Base-by-base conservation (phyloP, 2,113 vertebrate genomes). In the Heterocephalus glaber region DNA sequence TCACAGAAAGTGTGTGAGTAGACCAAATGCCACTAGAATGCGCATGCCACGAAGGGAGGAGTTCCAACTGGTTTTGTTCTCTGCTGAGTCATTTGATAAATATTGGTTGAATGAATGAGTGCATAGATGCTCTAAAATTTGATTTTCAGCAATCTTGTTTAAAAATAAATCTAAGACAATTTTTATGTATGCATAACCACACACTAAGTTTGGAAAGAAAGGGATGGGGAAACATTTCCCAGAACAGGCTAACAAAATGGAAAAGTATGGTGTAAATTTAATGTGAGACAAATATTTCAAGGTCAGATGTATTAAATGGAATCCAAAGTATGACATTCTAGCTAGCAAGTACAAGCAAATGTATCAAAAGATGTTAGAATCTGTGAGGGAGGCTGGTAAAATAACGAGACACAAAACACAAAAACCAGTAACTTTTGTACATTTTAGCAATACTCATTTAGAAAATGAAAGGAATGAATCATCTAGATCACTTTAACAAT, bases 111-210 rank as follows among this genome's bases (percentile, higher is more conserved):
- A 84, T 70, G 66, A 88, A 70, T n/a, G 44, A 80, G 74, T 70
- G 4, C 38, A 28, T 33, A 38, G 33, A 80, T 92, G 63, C 24
- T 79, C 70, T 56, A 52, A 47, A 65, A 89, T 60, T 49, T 58
- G 44, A 85, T 30, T 94, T 93, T 92, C 13, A 22, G 47, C 66
- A 94, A 65, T 92, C 26, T n/a, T 85, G 60, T 86, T 96, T 65
- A 44, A 68, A 92, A 76, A 65, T 16, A 86, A 33, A 91, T 85
- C 52, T 77, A 86, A 77, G 63, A 47, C 4, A 19, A 12, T 79
- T 28, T 3, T 19, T 17, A 65, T 5, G 4, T 30, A 38, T 58
- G 30, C 28, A 52, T 7, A 17, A 4, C 44, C 0, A 74, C 17
- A 54, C 17, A 76, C 1, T 2, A 66, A 44, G 2, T 30, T 54